Evolutionary conservation across 2,113 vertebrate genomes (phyloP), one percentile per base, ranked within the genome.

Genomic region (Falcunculus frontatus): DNA sequence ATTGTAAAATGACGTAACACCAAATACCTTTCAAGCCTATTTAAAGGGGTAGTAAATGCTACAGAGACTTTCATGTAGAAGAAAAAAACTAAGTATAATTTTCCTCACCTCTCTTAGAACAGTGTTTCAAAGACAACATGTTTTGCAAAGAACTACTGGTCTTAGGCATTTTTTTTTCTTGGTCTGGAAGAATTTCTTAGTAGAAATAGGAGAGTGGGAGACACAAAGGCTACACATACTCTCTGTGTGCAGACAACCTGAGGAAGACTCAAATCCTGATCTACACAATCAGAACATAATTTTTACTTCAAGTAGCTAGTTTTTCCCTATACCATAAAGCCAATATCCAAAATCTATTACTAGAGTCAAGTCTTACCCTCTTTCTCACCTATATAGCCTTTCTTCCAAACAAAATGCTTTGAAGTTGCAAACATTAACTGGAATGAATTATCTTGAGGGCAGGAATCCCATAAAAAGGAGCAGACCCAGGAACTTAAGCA

Each of bases 221-320:
- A 70, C 10, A 47, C 7, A 67, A 13, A 52, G 11, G 50, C 30
- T 18, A 78, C 16, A 80, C 3, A 2, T 22, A 13, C 22, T 19
- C 29, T 60, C 27, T n/a, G 17, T 7, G 23, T 4, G 9, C 11
- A 41, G 6, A 29, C 16, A 76, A 41, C 10, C 13, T 46, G 5
- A 19, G n/a, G 29, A 86, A 53, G 42, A 62, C 14, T 70, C 18
- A 69, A 65, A 76, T n/a, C 41, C 20, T 69, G 20, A 73, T 30
- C 20, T 22, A 23, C 47, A 62, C 7, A 4, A 89, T 33, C 8
- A 13, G 4, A 78, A 33, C 0, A 0, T 23, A 80, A 23, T 39
- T 60, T 91, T 82, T 60, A 85, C 17, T 90, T 76, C 10, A 49
- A 41, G 39, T 13, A 46, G n/a, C 29, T 62, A 68, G 32, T 39